Evolutionary conservation across 2,113 vertebrate genomes (phyloP), one percentile per base, ranked within the genome.

Genomic region (Haplochromis burtoni): DNA sequence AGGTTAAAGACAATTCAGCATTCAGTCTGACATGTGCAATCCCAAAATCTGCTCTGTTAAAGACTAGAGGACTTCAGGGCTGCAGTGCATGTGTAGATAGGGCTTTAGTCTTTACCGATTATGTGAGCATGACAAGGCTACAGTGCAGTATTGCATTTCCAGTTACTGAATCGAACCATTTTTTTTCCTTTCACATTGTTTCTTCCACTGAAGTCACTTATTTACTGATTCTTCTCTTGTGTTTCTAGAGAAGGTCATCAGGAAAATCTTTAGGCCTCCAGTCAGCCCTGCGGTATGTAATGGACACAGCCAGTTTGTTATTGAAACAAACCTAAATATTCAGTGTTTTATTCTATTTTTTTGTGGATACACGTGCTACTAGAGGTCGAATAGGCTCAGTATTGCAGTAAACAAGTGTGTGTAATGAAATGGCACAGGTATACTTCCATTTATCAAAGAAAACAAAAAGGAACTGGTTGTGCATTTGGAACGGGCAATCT

Each of bases 211-310:
- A 21, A 3, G 19, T 90, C 14, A 54, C 51, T n/a, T 80, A 5
- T 54, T 80, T 38, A 29, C 17, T 85, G 31, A 63, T 81, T 88
- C 63, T 87, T 63, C 59, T 90, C 33, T 89, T 90, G 51, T 91
- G 33, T 90, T 93, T 94, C 8, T 83, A 96, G 96, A 95, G 7
- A 95, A 93, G 79, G 1, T 57, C 57, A 59, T 92, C 82, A 91
- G 86, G 86, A 96, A 93, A 81, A 91, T 89, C 49, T 35, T 90
- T 38, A 95, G 92, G 73, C 86, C 33, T 13, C 92, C 91, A 3
- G 2, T 79, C 53, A 91, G 17, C 42, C 45, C 91, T 61, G 59
- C 31, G 94, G 96, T 96, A 95, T 45, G 94, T 93, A 88, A 55
- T 85, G 45, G 6, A 73, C 40, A 29, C 42, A 42, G 10, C 84